phyloP scores from a whole-genome alignment of 2,888 invertebrate species.

The Drosophila nr. perissopoda region DNA sequence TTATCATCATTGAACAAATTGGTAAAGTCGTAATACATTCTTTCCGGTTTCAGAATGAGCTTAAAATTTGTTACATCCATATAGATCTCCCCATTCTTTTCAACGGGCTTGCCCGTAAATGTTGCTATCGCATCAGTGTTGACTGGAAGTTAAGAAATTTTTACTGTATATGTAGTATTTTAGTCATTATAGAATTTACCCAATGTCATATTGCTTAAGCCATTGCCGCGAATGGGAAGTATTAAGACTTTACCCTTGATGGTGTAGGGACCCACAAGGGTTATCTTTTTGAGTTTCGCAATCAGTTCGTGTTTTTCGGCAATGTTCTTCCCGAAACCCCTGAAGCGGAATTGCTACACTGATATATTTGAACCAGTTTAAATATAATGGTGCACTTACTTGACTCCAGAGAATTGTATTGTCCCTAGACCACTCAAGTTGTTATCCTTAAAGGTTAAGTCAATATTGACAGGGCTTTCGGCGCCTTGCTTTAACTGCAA shows the following conservation, averaged over 20 bases:
- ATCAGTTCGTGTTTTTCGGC: constrained; percentile 62
- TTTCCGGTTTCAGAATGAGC: constrained; percentile 61
- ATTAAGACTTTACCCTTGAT: constrained; percentile 83
- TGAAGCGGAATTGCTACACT: constrained; percentile 12
- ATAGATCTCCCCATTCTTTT: constrained; percentile 76
- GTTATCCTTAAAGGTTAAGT: constrained; percentile 77
- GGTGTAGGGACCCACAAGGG: constrained; percentile 74
- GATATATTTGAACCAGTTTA: not conserved
- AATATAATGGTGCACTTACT: constrained; percentile 52
- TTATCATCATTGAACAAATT: constrained; percentile 85
- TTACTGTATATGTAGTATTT: not conserved
- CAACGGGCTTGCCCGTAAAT: constrained; percentile 56
- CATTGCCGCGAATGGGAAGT: constrained; percentile 82
- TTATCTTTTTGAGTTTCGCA: constrained; percentile 19
- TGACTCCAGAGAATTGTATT: constrained; percentile 57
- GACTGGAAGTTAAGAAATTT: constrained; percentile 11
- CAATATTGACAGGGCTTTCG: constrained; percentile 82
- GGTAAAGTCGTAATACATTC: constrained; percentile 71
- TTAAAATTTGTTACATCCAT: constrained; percentile 72
- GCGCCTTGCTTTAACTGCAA: constrained; percentile 78
- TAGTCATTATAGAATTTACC: not conserved
- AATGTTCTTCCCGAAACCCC: constrained; percentile 72
- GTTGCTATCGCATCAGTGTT: constrained; percentile 6
- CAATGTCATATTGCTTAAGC: constrained; percentile 73
- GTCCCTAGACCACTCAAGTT: constrained; percentile 64